Evolutionary conservation across 2,888 invertebrate genomes (phyloP).

Genomic region (Tetramorium bicarinatum): DNA sequence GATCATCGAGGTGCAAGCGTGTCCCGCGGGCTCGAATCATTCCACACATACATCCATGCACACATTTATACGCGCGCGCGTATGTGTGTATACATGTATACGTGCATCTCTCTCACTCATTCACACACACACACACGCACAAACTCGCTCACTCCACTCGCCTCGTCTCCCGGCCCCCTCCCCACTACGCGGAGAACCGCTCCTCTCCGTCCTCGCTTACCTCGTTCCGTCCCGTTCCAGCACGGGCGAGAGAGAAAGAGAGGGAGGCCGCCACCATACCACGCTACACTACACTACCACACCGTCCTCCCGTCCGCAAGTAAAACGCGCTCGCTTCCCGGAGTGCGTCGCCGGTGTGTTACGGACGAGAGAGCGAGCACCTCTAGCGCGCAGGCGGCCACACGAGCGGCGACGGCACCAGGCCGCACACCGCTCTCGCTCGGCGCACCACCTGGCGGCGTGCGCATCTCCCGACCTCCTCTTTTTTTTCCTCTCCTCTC

Average conservation of each 20-base stretch:
- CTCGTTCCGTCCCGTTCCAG: constrained; percentile 60
- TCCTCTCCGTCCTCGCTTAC: constrained; percentile 64
- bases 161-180: not conserved
- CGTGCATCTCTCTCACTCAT: constrained; percentile 20
- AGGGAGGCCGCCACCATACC: constrained; percentile 41
- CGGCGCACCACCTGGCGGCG: constrained; percentile 76
- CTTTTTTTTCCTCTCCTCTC: not conserved
- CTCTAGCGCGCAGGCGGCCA: constrained; percentile 45
- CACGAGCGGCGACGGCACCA: constrained; percentile 53
- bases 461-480: constrained; percentile 68
- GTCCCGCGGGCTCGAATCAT: constrained; percentile 81
- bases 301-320: not conserved
- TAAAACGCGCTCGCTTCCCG: constrained; percentile 51
- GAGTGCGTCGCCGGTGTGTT: constrained; percentile 50
- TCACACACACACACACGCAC: not conserved
- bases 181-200: constrained; percentile 60
- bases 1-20: constrained; percentile 82
- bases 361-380: constrained; percentile 49
- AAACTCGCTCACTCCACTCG: constrained; percentile 28
- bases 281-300: constrained; percentile 9
- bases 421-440: constrained; percentile 70
- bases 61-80: constrained; percentile 58
- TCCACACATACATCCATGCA: constrained; percentile 68
- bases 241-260: not conserved
- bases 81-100: constrained; percentile 28